phyloP scores from a whole-genome alignment of 2,113 vertebrate species.

The Vulpes vulpes region DNA sequence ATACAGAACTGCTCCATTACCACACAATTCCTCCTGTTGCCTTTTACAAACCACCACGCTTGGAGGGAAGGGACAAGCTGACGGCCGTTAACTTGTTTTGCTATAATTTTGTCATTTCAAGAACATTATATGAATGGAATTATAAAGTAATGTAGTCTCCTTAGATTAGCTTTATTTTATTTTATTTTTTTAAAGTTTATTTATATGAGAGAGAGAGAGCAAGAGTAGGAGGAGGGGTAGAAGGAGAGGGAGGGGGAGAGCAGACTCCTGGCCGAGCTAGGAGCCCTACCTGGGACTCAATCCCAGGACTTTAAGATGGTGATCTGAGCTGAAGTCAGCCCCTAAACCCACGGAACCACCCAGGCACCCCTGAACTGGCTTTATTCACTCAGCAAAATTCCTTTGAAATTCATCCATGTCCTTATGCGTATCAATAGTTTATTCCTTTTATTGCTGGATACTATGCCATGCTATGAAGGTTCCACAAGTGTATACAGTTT shows the following conservation, averaged over 20 bases:
- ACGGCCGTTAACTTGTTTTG: not conserved
- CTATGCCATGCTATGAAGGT: not conserved
- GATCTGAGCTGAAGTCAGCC: not conserved
- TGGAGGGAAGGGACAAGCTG: accelerated
- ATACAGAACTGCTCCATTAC: not conserved
- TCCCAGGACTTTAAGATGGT: not conserved
- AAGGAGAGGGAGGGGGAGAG: not conserved
- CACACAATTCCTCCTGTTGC: not conserved
- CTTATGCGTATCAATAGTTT: not conserved
- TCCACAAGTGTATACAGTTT: not conserved
- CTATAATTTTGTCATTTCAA: slow-evolving; percentile 4
- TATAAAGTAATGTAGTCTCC: not conserved
- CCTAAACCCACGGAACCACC: not conserved
- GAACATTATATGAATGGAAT: not conserved
- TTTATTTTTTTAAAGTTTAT: not conserved
- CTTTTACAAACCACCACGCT: not conserved
- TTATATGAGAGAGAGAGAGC: not conserved
- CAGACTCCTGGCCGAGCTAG: not conserved
- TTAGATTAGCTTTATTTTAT: not conserved
- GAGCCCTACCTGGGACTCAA: not conserved
- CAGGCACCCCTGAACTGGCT: not conserved
- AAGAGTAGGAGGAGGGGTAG: not conserved
- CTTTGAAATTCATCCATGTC: not conserved
- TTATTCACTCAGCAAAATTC: not conserved
- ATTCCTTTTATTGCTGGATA: not conserved